These are phyloP conservation scores for Galeruca laticollis DNA, from an alignment of 2,888 invertebrate species.

Conservation along the genomic window DNA sequence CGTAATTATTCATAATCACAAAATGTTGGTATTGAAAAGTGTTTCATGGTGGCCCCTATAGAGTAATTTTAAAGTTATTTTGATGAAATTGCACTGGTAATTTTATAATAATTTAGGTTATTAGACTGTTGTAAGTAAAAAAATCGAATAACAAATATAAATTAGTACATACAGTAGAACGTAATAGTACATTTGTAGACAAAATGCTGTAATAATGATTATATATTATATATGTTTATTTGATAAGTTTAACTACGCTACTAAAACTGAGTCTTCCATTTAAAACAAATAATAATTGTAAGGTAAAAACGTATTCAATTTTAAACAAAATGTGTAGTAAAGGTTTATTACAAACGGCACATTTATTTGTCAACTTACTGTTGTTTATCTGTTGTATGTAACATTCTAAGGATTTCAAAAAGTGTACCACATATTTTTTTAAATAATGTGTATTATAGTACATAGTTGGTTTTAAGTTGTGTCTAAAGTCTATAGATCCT, in stretches of 20 bases:
- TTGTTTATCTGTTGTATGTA: conserved; percentile 66
- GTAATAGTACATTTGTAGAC: conserved; percentile 41
- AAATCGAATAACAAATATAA: conserved; percentile 25
- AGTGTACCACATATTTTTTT: conserved; percentile 22
- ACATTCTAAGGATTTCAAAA: conserved; percentile 59
- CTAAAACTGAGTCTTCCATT: conserved; percentile 68
- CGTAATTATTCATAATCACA: neutral
- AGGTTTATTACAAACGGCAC: conserved; percentile 58
- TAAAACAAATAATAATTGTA: conserved; percentile 69
- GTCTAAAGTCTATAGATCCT: neutral
- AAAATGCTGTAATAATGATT: conserved; percentile 40
- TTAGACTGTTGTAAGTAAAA: conserved; percentile 34
- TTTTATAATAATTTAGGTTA: conserved; percentile 44
- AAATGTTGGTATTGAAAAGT: neutral
- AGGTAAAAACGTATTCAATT: conserved; percentile 62
- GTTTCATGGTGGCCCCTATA: neutral
- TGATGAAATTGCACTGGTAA: conserved; percentile 42
- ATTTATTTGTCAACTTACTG: conserved; percentile 63
- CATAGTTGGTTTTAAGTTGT: conserved; percentile 4
- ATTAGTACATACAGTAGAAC: conserved; percentile 37
- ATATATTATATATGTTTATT: conserved; percentile 35
- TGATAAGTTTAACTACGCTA: conserved; percentile 57
- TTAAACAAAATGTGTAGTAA: conserved; percentile 61
- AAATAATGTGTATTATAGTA: conserved; percentile 7
- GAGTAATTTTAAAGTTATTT: conserved; percentile 42